Evolutionary conservation across 2,888 invertebrate species (phyloP).

Genomic region (Drosophila putrida): DNA sequence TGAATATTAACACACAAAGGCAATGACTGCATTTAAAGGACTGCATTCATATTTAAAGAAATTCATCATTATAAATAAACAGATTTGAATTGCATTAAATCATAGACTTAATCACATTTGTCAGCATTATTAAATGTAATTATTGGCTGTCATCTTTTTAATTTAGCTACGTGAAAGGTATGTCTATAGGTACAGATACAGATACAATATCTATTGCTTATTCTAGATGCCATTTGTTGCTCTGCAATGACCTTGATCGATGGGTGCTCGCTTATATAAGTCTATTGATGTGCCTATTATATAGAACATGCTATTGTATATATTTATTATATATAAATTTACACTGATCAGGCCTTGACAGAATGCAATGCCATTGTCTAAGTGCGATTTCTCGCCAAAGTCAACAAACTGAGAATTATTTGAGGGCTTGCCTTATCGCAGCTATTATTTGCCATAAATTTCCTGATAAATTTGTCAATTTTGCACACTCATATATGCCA

Average conservation of each 20-base stretch:
- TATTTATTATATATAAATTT: slow-evolving; percentile 18
- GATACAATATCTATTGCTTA: slow-evolving; percentile 40
- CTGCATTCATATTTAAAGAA: neutral
- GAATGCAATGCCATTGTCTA: slow-evolving; percentile 25
- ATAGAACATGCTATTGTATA: slow-evolving; percentile 14
- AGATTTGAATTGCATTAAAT: slow-evolving; percentile 37
- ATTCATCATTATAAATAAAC: neutral
- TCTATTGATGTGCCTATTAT: slow-evolving; percentile 22
- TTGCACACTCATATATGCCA: slow-evolving; percentile 35
- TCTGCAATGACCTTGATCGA: slow-evolving; percentile 59
- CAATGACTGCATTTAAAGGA: slow-evolving; percentile 51
- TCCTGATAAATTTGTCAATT: slow-evolving; percentile 28
- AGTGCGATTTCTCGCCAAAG: slow-evolving; percentile 9
- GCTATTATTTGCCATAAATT: neutral
- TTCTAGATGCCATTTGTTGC: slow-evolving; percentile 47
- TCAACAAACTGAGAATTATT: slow-evolving; percentile 35
- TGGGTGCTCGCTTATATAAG: slow-evolving; percentile 57
- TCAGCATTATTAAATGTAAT: slow-evolving; percentile 11
- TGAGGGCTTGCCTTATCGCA: slow-evolving; percentile 22
- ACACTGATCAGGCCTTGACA: slow-evolving; percentile 24
- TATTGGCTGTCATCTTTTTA: slow-evolving; percentile 8
- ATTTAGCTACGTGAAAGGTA: slow-evolving; percentile 14
- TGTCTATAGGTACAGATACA: slow-evolving; percentile 14
- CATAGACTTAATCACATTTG: slow-evolving; percentile 54
- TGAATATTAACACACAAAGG: slow-evolving; percentile 40